phyloP scores from a whole-genome alignment of 1,140 invertebrate species.

The Dendrolimus punctatus region DNA sequence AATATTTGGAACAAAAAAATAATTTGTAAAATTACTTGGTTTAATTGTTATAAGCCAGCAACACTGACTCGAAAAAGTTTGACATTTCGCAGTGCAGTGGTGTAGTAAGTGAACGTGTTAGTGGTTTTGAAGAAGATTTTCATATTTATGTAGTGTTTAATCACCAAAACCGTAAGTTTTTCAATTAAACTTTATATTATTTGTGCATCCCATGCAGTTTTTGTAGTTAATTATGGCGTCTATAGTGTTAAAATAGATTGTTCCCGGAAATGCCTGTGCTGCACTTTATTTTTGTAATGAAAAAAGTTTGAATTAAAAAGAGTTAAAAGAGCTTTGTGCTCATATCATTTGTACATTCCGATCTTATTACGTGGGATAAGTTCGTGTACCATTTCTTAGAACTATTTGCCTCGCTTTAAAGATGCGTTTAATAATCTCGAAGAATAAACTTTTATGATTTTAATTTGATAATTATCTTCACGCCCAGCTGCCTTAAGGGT shows the following conservation, averaged over 20 bases:
- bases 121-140: conserved; percentile 36
- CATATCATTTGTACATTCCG: conserved; percentile 60
- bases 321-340: conserved; percentile 31
- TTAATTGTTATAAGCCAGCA: conserved; percentile 18
- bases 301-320: conserved; percentile 52
- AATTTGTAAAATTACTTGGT: too few species aligned
- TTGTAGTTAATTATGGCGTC: conserved; percentile 9
- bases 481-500: too few species aligned
- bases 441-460: too few species aligned
- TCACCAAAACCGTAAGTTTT: conserved; percentile 51
- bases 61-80: conserved; percentile 38
- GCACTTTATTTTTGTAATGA: conserved; percentile 33
- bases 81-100: conserved; percentile 58
- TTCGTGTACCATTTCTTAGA: conserved; percentile 30
- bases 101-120: conserved; percentile 62
- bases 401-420: conserved; percentile 29
- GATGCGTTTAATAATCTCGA: too few species aligned
- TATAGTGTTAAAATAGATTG: conserved; percentile 6
- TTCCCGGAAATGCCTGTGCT: conserved; percentile 52
- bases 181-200: conserved; percentile 39
- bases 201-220: conserved; percentile 16
- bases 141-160: conserved; percentile 60
- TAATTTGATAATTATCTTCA: too few species aligned
- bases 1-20: too few species aligned
- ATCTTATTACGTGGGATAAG: conserved; percentile 47